These are phyloP conservation scores for Cheilosia urbana DNA, from an alignment of 2,888 invertebrate genomes.

Conservation along the genomic window DNA sequence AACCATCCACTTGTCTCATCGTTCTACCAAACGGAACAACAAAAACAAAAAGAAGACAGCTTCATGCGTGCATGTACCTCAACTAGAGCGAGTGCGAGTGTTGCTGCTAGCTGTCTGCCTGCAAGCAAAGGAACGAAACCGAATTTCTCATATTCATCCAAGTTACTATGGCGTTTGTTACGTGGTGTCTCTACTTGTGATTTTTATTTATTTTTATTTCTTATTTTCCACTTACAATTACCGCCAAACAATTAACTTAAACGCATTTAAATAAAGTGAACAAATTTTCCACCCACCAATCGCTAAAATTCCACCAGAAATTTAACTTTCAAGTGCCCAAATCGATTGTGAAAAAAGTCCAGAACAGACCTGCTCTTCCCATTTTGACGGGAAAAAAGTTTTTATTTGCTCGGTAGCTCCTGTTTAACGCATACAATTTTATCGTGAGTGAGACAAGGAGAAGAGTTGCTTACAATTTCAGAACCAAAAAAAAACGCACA, in stretches of 20 bases:
- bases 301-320: conserved; percentile 15
- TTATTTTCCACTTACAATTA: conserved; percentile 23
- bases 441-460: conserved; percentile 51
- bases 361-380: conserved; percentile 7
- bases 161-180: conserved; percentile 76
- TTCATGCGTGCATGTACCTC: conserved; percentile 14
- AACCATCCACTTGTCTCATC: conserved; percentile 52
- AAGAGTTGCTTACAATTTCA: conserved; percentile 17
- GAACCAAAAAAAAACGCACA: conserved; percentile 49
- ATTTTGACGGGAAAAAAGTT: conserved; percentile 48
- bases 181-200: conserved; percentile 74
- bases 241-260: conserved; percentile 46
- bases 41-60: conserved; percentile 45
- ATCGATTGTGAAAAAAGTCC: conserved; percentile 23
- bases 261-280: conserved; percentile 46
- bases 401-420: conserved; percentile 39
- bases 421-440: conserved; percentile 35
- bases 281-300: conserved; percentile 17
- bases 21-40: not conserved
- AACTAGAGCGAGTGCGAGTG: conserved; percentile 24
- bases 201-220: conserved; percentile 49
- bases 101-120: not conserved
- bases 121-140: not conserved
- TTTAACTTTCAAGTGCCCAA: conserved; percentile 34
- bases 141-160: conserved; percentile 57